Base-by-base conservation (phyloP, 2,888 invertebrate species). In the Acholoe squamosa region DNA sequence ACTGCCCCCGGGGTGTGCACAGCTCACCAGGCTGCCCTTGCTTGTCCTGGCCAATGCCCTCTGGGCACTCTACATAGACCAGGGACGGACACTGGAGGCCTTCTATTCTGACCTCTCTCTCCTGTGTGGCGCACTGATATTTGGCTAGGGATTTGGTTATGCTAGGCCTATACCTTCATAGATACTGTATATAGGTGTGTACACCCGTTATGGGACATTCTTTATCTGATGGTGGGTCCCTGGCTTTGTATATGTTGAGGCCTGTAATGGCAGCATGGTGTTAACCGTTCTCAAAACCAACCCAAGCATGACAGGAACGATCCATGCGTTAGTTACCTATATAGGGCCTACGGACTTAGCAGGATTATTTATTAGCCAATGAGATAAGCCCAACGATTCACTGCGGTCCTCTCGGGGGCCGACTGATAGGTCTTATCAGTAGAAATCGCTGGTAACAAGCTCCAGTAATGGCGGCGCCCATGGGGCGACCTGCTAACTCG, bases 221-320 rank as follows among this genome's bases (percentile, higher is more conserved):
- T 43, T 14, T 34, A 43, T 80, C 80, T 33, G 14, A 80, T 43
- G 34, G 43, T 19, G 25, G 80, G 34, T n/a, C 34, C 25, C 31
- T 28, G 76, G 25, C 10, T 61, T 22, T 61, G 33, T 43, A n/a
- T 76, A 76, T 76, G 16, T 25, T 43, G 43, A 43, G 43, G 43
- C 43, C 43, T 43, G 31, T 76, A 76, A 76, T 14, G 76, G 31
- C 76, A 28, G 16, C 76, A 71, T 43, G 80, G 80, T 80, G 80
- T 25, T 80, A 80, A 33, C 34, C 80, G 80, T 34, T 80, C 80
- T n/a, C 43, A n/a, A 80, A 80, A 80, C 80, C 43, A 80, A 43
- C 14, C 80, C 80, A 80, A 80, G 80, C 80, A n/a, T 80, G 80
- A 80, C 80, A 80, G 31, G 25, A 80, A 80, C 80, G 19, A 0